Evolutionary conservation across 1,140 invertebrate species (phyloP).

Genomic region (Heliconius melpomene): DNA sequence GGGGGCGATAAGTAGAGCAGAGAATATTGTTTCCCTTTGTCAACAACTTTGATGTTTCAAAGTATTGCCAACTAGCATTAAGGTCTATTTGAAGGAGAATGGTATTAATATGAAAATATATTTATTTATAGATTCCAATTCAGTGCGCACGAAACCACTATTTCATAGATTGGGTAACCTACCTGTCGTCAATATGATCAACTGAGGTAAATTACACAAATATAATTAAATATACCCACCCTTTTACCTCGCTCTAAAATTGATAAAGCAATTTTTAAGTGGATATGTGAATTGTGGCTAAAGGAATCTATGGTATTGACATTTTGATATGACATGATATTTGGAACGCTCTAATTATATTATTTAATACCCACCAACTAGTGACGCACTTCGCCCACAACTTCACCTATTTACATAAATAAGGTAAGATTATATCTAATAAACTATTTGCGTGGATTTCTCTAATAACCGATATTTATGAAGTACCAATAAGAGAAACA

Average conservation of each 20-base stretch:
- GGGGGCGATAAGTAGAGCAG: slow-evolving; percentile 46
- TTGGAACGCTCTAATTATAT: not conserved
- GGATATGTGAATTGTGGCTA: not conserved
- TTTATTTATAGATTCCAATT: slow-evolving; percentile 25
- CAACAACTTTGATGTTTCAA: not conserved
- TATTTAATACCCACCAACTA: not conserved
- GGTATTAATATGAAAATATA: slow-evolving; percentile 7
- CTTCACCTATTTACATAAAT: not conserved
- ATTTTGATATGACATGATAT: not conserved
- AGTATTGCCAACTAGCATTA: not conserved
- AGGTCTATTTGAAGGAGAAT: not conserved
- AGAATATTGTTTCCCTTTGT: slow-evolving; percentile 10
- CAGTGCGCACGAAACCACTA: slow-evolving; percentile 22
- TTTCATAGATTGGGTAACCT: slow-evolving; percentile 23
- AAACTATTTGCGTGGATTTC: not conserved
- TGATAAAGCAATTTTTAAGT: not conserved
- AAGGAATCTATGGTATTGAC: not conserved
- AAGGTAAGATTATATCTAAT: no score
- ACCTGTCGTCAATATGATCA: slow-evolving; percentile 11
- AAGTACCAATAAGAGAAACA: not conserved
- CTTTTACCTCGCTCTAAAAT: not conserved
- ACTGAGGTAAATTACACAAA: not conserved
- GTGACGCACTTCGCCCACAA: not conserved
- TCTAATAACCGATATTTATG: no score
- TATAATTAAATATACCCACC: not conserved